phyloP scores from a whole-genome alignment of 2,797 vertebrate genomes.

The Notoglanidium macrostoma region DNA sequence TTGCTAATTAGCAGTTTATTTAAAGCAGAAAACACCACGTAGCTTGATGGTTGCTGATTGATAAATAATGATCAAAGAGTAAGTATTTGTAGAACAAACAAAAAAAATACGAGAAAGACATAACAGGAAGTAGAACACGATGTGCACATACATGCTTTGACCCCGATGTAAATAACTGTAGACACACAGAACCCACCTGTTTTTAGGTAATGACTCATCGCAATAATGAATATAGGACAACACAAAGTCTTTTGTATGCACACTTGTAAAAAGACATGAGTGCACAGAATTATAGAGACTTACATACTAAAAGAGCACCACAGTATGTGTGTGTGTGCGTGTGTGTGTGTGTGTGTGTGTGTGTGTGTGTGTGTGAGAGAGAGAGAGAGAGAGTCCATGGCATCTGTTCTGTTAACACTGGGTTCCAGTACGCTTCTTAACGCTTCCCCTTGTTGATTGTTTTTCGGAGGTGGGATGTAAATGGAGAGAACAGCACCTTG shows the following conservation, averaged over 20 bases:
- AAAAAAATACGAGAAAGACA: not conserved
- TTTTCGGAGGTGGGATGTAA: not conserved
- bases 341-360: not conserved
- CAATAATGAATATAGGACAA: conserved; percentile 97
- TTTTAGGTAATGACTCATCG: conserved; percentile 97
- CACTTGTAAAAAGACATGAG: conserved; percentile 72
- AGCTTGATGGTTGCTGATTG: not conserved
- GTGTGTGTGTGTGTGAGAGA: not conserved
- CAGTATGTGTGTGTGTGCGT: not conserved
- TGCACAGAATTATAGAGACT: conserved; percentile 67
- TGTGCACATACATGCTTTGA: conserved; percentile 85
- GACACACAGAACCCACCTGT: conserved; percentile 89
- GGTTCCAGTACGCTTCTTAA: not conserved
- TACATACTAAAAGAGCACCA: conserved; percentile 83
- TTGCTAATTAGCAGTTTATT: conserved; percentile 33
- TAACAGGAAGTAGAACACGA: conserved; percentile 71
- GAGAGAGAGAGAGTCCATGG: not conserved
- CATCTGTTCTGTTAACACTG: not conserved
- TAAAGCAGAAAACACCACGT: not conserved
- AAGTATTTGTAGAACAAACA: conserved; percentile 7
- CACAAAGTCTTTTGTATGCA: conserved; percentile 82
- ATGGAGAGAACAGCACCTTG: not conserved
- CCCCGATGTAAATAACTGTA: conserved; percentile 93
- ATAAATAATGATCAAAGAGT: conserved; percentile 23
- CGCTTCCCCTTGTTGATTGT: not conserved